Percentiles rank a stretch among this genome's conserved stretches.
Conservation (phyloP, 2,797 vertebrate species). For the Falco novaeseelandiae region DNA sequence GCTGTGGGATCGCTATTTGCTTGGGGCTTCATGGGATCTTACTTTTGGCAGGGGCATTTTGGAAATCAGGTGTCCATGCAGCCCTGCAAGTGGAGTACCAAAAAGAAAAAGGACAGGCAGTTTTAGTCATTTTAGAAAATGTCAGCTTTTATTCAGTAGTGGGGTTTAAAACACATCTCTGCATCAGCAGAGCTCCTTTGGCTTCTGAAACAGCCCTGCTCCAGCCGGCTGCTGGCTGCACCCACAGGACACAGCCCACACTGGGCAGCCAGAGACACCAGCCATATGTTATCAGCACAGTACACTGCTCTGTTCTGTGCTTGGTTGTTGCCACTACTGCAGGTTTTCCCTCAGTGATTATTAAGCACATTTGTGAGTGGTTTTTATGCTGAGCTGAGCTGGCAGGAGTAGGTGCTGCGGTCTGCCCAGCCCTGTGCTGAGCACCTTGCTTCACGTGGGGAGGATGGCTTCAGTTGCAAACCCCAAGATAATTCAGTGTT, state of each 20-base stretch:
- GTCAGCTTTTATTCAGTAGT: background rate
- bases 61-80: background rate
- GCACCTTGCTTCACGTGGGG: accelerated
- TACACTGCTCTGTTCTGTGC: background rate
- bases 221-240: background rate
- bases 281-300: background rate
- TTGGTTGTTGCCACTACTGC: background rate
- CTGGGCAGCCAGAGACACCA: background rate
- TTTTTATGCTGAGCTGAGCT: background rate
- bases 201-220: background rate
- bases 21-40: background rate
- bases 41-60: background rate
- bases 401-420: background rate
- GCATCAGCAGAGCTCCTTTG: background rate
- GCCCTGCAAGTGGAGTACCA: background rate
- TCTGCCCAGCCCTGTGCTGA: background rate
- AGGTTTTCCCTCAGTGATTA: background rate
- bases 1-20: background rate
- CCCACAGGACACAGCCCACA: accelerated
- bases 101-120: background rate
- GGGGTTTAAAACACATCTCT: background rate
- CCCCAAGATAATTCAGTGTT: background rate
- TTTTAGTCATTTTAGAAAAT: background rate
- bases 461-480: background rate
- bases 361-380: background rate